These are phyloP conservation scores for Lycocerus yunnanus DNA, from an alignment of 2,888 invertebrate genomes.

Conservation along the genomic window DNA sequence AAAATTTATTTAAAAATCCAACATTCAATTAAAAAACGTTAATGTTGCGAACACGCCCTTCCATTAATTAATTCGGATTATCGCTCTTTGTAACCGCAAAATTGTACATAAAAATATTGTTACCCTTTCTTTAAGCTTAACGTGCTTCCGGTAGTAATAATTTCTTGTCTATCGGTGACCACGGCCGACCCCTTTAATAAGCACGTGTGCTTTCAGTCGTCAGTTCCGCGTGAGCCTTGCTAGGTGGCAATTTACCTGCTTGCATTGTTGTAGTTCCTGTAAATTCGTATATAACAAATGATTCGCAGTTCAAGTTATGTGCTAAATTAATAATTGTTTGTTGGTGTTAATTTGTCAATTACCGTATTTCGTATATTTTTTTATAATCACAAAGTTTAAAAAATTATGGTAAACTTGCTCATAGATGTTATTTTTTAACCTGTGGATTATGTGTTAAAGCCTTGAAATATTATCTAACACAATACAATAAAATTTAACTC, in stretches of 20 bases:
- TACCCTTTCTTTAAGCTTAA: neutral
- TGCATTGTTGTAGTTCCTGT: conserved; percentile 12
- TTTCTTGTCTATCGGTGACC: conserved; percentile 32
- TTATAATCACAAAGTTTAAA: neutral
- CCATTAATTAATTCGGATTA: neutral
- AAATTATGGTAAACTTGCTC: neutral
- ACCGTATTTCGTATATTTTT: neutral
- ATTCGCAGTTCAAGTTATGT: neutral
- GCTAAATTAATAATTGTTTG: neutral
- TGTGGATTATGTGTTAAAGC: neutral
- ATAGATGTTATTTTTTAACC: neutral
- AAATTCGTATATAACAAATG: neutral
- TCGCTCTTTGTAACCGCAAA: neutral
- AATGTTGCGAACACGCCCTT: neutral
- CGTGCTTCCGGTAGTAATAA: conserved; percentile 13
- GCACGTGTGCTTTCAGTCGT: conserved; percentile 50
- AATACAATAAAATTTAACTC: neutral
- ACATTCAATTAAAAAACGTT: neutral
- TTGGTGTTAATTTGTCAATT: neutral
- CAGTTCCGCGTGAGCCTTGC: conserved; percentile 46
- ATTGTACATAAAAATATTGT: neutral
- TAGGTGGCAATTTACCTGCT: conserved; percentile 35
- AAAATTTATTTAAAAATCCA: neutral
- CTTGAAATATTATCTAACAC: neutral
- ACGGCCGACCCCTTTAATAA: conserved; percentile 36